Conservation (phyloP, 92 coral and sea anemone species). For the Actinernus sp. region DNA sequence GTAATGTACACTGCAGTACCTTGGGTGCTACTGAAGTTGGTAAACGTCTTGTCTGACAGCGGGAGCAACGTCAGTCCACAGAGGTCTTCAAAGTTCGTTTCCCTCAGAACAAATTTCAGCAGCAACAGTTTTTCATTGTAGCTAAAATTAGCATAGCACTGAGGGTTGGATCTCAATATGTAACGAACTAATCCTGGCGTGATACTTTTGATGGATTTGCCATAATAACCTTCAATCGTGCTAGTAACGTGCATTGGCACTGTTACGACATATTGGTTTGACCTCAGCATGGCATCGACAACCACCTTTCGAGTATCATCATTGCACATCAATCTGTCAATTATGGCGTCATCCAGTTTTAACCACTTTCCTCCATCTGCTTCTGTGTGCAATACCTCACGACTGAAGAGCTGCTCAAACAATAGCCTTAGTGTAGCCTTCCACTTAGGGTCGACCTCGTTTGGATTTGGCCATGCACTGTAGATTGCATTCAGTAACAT, state of each 20-base stretch:
- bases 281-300: slow-evolving; percentile 2
- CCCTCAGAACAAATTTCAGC: slow-evolving; percentile 66
- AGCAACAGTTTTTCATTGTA: slow-evolving; percentile 55
- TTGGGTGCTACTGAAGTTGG: slow-evolving; percentile 16
- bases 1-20: slow-evolving; percentile 49
- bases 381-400: slow-evolving; percentile 30
- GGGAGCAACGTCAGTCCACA: slow-evolving; percentile 77
- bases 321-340: slow-evolving; percentile 14
- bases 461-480: slow-evolving; percentile 76
- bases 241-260: slow-evolving; percentile 47
- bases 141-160: slow-evolving; percentile 11
- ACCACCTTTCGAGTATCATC: slow-evolving; percentile 11
- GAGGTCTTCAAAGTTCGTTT: slow-evolving; percentile 37
- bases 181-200: slow-evolving; percentile 60
- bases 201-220: slow-evolving; percentile 12
- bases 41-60: slow-evolving; percentile 44
- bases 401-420: slow-evolving; percentile 8
- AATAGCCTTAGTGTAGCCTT: slow-evolving; percentile 19
- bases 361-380: slow-evolving; percentile 71
- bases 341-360: slow-evolving; percentile 35
- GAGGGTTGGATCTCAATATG: slow-evolving; percentile 25
- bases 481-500: slow-evolving; percentile 22
- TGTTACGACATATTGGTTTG: slow-evolving; percentile 53
- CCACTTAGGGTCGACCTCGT: slow-evolving; percentile 64
- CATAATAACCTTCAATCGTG: slow-evolving; percentile 9